Evolutionary conservation across 1,140 invertebrate genomes (phyloP).

Genomic region (Cheumatopsyche charites): DNA sequence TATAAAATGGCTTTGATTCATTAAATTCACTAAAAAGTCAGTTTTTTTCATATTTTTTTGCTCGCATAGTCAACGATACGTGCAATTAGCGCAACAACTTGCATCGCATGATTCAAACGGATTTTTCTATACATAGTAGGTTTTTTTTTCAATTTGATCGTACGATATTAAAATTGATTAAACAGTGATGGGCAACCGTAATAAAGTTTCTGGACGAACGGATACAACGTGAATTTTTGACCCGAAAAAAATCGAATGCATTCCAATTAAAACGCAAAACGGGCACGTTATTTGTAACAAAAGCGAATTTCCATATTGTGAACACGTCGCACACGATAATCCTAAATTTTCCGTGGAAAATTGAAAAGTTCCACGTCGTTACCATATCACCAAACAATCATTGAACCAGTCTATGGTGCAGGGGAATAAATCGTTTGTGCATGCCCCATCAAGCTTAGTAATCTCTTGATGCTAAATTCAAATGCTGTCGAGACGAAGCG

Average conservation of each 20-base stretch:
- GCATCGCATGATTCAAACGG: background rate
- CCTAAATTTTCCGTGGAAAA: too few relatives aligned
- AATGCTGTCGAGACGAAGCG: too few relatives aligned
- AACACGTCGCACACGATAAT: too few relatives aligned
- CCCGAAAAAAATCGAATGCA: conserved; percentile 5
- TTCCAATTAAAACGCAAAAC: conserved; percentile 13
- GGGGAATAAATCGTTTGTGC: too few relatives aligned
- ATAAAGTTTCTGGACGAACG: background rate
- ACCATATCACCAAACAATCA: too few relatives aligned
- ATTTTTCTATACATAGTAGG: conserved; percentile 3
- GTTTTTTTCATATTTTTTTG: background rate
- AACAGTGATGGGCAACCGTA: background rate
- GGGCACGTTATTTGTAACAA: background rate
- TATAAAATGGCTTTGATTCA: too few relatives aligned
- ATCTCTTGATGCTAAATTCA: too few relatives aligned
- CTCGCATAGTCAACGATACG: background rate
- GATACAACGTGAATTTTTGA: background rate
- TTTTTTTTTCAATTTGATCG: background rate
- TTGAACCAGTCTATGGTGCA: too few relatives aligned
- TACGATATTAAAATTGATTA: conserved; percentile 11
- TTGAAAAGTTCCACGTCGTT: too few relatives aligned
- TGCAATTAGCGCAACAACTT: conserved; percentile 1
- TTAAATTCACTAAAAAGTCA: too few relatives aligned
- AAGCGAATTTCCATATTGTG: too few relatives aligned
- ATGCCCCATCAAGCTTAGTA: too few relatives aligned